These are phyloP conservation scores for Papio anubis DNA, from an alignment of 2,113 vertebrate species.

Conservation along the genomic window DNA sequence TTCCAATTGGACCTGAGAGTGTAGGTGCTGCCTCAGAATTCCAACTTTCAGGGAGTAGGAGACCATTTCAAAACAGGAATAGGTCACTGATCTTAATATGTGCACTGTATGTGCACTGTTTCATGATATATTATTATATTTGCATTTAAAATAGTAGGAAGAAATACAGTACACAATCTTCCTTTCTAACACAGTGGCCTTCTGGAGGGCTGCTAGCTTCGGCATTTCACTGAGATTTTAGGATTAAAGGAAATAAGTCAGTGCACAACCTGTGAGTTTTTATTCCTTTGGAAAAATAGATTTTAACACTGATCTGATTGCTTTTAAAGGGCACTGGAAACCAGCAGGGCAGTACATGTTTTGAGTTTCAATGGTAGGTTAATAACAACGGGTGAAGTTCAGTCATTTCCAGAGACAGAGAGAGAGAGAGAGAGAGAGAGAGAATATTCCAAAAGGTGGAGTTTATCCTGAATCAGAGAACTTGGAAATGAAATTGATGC, in stretches of 20 bases:
- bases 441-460: conserved; percentile 76
- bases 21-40: not conserved
- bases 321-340: conserved; percentile 82
- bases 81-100: conserved; percentile 58
- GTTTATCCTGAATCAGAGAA: conserved; percentile 43
- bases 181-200: conserved; percentile 77
- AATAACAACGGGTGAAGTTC: conserved; percentile 80
- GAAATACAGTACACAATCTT: conserved; percentile 78
- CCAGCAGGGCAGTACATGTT: conserved; percentile 67
- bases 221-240: conserved; percentile 83
- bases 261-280: conserved; percentile 81
- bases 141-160: conserved; percentile 76
- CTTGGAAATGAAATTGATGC: conserved; percentile 52
- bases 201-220: conserved; percentile 79
- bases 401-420: conserved; percentile 72
- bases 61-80: conserved; percentile 71
- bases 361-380: conserved; percentile 79
- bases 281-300: conserved; percentile 85
- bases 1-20: conserved; percentile 35
- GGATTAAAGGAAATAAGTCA: conserved; percentile 85
- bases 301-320: conserved; percentile 82
- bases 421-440: conserved; percentile 63
- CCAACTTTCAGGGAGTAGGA: not conserved
- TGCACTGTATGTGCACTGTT: conserved; percentile 17
- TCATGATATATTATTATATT: conserved; percentile 74